Evolutionary conservation across 2,888 invertebrate species (phyloP).

Genomic region (Magallana nippona): DNA sequence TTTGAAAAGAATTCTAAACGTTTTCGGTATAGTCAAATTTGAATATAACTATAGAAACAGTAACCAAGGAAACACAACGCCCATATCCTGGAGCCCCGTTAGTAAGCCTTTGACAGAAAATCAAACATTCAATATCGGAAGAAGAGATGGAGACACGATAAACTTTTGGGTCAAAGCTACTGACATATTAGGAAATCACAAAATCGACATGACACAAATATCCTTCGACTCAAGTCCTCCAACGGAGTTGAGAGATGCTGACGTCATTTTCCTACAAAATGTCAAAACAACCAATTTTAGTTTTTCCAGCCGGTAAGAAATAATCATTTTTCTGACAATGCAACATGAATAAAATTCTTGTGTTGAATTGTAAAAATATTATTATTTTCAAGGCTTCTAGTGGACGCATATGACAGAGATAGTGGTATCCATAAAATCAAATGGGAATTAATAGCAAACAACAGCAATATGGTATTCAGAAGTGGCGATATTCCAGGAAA

Average conservation of each 20-base stretch:
- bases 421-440: slow-evolving; percentile 40
- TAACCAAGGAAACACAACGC: slow-evolving; percentile 27
- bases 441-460: slow-evolving; percentile 23
- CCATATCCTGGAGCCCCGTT: background rate
- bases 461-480: slow-evolving; percentile 22
- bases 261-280: background rate
- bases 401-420: slow-evolving; percentile 35
- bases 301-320: slow-evolving; percentile 43
- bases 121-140: slow-evolving; percentile 5
- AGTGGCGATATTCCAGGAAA: slow-evolving; percentile 31
- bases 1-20: slow-evolving; percentile 51
- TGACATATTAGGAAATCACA: slow-evolving; percentile 32
- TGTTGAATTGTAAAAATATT: background rate
- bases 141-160: slow-evolving; percentile 38
- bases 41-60: slow-evolving; percentile 40
- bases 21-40: slow-evolving; percentile 58
- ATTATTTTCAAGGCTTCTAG: slow-evolving; percentile 19
- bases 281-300: slow-evolving; percentile 5
- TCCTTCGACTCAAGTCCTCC: slow-evolving; percentile 40
- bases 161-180: slow-evolving; percentile 39
- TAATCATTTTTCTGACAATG: background rate
- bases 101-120: background rate
- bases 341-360: background rate
- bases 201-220: slow-evolving; percentile 26
- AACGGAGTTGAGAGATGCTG: background rate